Conservation (phyloP, 2,888 invertebrate species). For the Agrochola circellaris region DNA sequence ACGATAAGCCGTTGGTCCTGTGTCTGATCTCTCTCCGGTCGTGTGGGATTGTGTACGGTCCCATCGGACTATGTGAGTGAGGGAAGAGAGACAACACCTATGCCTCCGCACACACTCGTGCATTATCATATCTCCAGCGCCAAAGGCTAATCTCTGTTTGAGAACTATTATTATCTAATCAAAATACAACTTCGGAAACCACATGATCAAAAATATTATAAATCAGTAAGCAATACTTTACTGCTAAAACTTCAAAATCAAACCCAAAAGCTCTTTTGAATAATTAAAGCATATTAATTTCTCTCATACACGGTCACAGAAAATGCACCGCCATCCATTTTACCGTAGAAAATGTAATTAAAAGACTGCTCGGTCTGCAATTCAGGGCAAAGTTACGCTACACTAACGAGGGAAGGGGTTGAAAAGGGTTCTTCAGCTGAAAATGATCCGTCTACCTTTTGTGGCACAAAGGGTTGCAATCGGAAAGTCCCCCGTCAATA, state of each 20-base stretch:
- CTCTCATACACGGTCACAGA: conserved; percentile 36
- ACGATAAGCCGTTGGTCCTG: too few species aligned
- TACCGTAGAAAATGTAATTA: conserved; percentile 54
- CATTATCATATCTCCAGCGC: too few species aligned
- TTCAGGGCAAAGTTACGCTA: conserved; percentile 43
- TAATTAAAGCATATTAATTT: conserved; percentile 56
- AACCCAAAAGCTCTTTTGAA: conserved; percentile 27
- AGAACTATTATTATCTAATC: too few species aligned
- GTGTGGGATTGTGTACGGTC: too few species aligned
- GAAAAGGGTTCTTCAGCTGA: conserved; percentile 53
- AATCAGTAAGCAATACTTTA: not conserved
- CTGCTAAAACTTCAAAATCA: conserved; percentile 2
- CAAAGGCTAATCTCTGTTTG: too few species aligned
- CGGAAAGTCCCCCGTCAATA: conserved; percentile 55
- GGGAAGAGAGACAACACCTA: too few species aligned
- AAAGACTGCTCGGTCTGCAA: conserved; percentile 34
- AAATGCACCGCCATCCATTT: conserved; percentile 52
- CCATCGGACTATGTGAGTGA: too few species aligned
- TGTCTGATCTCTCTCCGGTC: too few species aligned
- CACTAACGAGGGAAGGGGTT: conserved; percentile 51
- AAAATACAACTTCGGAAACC: too few species aligned
- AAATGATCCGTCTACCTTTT: conserved; percentile 54
- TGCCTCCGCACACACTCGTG: too few species aligned
- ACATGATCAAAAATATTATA: not conserved
- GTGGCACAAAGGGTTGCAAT: conserved; percentile 55